Evolutionary conservation across 1,140 invertebrate species (phyloP).

Genomic region (Choristoneura fumiferana): DNA sequence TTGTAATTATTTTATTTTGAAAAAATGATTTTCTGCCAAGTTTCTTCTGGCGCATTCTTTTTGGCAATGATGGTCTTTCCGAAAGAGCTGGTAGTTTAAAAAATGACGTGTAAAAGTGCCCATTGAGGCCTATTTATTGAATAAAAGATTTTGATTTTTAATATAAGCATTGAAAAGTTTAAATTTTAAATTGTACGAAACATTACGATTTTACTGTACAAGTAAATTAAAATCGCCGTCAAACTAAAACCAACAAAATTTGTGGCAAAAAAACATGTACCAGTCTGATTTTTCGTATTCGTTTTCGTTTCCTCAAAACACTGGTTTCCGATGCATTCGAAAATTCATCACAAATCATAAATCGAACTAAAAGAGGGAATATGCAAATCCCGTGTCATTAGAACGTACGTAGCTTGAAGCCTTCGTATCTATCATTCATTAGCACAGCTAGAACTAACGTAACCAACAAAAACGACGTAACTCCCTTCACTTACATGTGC

Average conservation of each 20-base stretch:
- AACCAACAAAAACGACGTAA: neutral
- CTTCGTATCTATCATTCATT: constrained; percentile 76
- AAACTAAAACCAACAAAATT: neutral
- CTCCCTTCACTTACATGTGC: neutral
- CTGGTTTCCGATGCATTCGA: constrained; percentile 26
- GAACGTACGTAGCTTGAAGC: constrained; percentile 48
- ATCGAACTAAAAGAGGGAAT: constrained; percentile 54
- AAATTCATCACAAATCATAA: constrained; percentile 48
- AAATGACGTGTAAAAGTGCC: too few relatives aligned
- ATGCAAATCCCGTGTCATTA: constrained; percentile 56
- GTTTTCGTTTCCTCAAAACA: constrained; percentile 9
- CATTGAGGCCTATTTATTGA: too few relatives aligned
- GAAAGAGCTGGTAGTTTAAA: too few relatives aligned
- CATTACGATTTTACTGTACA: too few relatives aligned
- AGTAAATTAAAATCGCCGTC: too few relatives aligned
- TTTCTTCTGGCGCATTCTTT: too few relatives aligned
- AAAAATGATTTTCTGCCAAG: too few relatives aligned
- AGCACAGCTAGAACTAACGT: constrained; percentile 53
- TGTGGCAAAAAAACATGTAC: constrained; percentile 38
- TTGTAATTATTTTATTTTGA: too few relatives aligned
- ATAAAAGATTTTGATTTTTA: too few relatives aligned
- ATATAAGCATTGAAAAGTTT: too few relatives aligned
- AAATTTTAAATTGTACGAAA: too few relatives aligned
- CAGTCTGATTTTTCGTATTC: constrained; percentile 30
- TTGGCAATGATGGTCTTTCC: too few relatives aligned